Conservation (phyloP, 1,140 invertebrate species). For the Uloborus diversus region DNA sequence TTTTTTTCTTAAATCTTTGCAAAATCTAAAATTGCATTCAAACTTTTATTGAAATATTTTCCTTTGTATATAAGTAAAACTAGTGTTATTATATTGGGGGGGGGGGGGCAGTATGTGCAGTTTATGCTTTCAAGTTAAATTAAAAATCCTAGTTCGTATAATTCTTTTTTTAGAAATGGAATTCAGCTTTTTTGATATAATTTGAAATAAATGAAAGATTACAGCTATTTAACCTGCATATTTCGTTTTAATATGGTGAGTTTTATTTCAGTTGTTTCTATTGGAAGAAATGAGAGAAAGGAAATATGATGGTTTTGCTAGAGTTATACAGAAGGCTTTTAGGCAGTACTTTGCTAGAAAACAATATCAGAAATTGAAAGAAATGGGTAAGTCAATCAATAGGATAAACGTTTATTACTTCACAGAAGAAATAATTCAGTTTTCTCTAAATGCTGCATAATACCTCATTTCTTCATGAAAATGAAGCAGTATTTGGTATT, state of each 20-base stretch:
- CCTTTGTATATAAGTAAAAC: too few relatives aligned
- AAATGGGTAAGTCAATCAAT: conserved; percentile 70
- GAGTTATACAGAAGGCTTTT: conserved; percentile 79
- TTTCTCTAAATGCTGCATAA: not conserved
- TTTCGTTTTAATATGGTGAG: not conserved
- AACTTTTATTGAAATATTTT: too few relatives aligned
- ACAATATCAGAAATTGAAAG: conserved; percentile 72
- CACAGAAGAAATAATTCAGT: too few relatives aligned
- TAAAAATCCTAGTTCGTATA: not conserved
- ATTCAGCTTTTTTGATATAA: not conserved
- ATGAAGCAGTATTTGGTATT: too few relatives aligned
- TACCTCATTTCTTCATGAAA: too few relatives aligned
- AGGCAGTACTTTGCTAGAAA: conserved; percentile 75
- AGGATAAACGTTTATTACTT: too few relatives aligned
- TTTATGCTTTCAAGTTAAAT: not conserved
- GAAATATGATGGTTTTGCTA: conserved; percentile 76
- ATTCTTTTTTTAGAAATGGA: not conserved
- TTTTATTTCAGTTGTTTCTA: conserved; percentile 73
- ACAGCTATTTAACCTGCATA: not conserved
- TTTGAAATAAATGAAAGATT: not conserved
- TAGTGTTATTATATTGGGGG: too few relatives aligned
- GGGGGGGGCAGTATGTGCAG: too few relatives aligned
- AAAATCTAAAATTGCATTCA: too few relatives aligned
- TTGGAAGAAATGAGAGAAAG: conserved; percentile 78
- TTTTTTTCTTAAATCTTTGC: too few relatives aligned